Evolutionary conservation across 2,888 invertebrate genomes (phyloP).

Genomic region (Drosophila ustulata): DNA sequence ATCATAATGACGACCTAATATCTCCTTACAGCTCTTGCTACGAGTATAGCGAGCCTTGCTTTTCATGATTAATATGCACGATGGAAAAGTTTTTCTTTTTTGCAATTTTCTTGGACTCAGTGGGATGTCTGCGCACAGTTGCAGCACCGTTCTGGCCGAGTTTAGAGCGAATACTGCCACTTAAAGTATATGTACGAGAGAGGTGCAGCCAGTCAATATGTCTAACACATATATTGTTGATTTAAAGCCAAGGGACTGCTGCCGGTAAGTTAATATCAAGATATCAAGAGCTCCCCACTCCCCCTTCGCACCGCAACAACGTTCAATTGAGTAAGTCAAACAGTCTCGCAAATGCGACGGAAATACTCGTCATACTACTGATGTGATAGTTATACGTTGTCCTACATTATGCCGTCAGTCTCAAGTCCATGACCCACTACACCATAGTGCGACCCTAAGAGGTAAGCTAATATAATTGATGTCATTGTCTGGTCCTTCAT

Average conservation of each 20-base stretch:
- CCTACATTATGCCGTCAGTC: slow-evolving; percentile 39
- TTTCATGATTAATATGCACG: slow-evolving; percentile 66
- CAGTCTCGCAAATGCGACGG: slow-evolving; percentile 43
- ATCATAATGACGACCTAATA: slow-evolving; percentile 76
- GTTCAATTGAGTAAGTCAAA: slow-evolving; percentile 33
- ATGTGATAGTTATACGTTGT: slow-evolving; percentile 31
- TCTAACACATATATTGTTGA: slow-evolving; percentile 44
- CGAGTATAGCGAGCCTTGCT: slow-evolving; percentile 82
- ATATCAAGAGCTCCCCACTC: slow-evolving; percentile 4
- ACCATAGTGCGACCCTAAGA: not conserved
- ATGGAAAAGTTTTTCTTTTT: slow-evolving; percentile 12
- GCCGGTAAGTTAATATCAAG: slow-evolving; percentile 47
- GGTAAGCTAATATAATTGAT: slow-evolving; percentile 42
- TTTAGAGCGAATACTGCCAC: slow-evolving; percentile 49
- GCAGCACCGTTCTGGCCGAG: slow-evolving; percentile 49
- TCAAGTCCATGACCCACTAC: slow-evolving; percentile 31
- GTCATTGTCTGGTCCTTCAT: slow-evolving; percentile 27
- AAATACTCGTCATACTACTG: slow-evolving; percentile 33
- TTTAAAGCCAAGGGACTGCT: slow-evolving; percentile 43
- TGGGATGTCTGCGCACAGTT: not conserved
- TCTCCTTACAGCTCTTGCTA: slow-evolving; percentile 83
- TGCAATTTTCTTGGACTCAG: not conserved
- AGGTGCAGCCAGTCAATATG: slow-evolving; percentile 55
- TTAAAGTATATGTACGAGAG: slow-evolving; percentile 36
- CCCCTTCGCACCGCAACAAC: not conserved